Evolutionary conservation across 2,888 invertebrate species (phyloP).

Genomic region (Xestia rhomboidea): DNA sequence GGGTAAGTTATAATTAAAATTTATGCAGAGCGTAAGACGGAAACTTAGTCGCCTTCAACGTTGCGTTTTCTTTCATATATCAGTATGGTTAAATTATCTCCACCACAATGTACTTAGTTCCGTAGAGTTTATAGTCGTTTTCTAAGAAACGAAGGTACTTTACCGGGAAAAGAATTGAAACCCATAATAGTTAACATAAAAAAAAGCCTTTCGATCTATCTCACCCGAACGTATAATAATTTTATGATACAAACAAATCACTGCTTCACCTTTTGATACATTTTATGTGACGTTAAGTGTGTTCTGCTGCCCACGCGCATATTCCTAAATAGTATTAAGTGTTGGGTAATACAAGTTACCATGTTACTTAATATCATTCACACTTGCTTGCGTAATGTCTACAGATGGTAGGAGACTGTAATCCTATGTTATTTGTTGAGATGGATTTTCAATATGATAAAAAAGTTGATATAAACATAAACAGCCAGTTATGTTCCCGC

Average conservation of each 20-base stretch:
- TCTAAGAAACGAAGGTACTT: background rate
- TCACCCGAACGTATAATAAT: conserved; percentile 19
- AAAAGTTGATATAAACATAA: background rate
- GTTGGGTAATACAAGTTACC: conserved; percentile 48
- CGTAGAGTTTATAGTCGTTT: background rate
- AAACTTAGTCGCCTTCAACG: conserved; percentile 4
- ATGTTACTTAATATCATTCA: conserved; percentile 54
- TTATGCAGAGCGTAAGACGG: background rate
- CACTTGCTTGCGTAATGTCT: conserved; percentile 34
- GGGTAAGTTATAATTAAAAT: conserved; percentile 24
- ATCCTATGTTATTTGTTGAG: conserved; percentile 30
- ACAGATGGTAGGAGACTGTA: conserved; percentile 22
- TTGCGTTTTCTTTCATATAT: conserved; percentile 19
- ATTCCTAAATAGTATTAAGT: conserved; percentile 51
- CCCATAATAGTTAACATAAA: conserved; percentile 1
- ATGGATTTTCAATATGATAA: background rate
- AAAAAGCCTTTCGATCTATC: background rate
- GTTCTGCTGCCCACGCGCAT: conserved; percentile 48
- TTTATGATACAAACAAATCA: conserved; percentile 48
- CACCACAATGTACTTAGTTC: background rate
- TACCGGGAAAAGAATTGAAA: background rate
- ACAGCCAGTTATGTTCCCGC: background rate
- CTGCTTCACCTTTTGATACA: conserved; percentile 38
- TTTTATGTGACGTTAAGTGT: conserved; percentile 53
- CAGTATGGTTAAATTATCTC: background rate